These are phyloP conservation scores for Epizoanthus rinbou DNA, from an alignment of 92 coral and sea anemone genomes.

Conservation along the genomic window DNA sequence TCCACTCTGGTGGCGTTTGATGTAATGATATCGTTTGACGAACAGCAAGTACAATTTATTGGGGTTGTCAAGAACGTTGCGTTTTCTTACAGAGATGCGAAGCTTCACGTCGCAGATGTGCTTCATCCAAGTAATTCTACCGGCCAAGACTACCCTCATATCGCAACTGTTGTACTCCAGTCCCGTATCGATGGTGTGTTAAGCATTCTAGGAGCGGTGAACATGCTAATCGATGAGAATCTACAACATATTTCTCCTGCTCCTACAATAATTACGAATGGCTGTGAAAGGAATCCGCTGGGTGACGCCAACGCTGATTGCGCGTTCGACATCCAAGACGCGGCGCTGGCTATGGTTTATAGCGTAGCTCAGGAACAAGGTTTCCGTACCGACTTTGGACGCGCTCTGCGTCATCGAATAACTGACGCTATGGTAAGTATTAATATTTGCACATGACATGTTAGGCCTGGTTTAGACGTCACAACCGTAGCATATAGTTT, in stretches of 20 bases:
- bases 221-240: slow-evolving; percentile 48
- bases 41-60: slow-evolving; percentile 35
- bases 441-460: no score
- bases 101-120: slow-evolving; percentile 57
- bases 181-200: slow-evolving; percentile 19
- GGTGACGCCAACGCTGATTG: slow-evolving; percentile 68
- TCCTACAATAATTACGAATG: not conserved
- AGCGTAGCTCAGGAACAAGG: slow-evolving; percentile 43
- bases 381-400: slow-evolving; percentile 34
- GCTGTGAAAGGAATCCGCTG: slow-evolving; percentile 32
- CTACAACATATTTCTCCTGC: slow-evolving; percentile 35
- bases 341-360: slow-evolving; percentile 63
- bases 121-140: slow-evolving; percentile 26
- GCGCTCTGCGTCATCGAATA: slow-evolving; percentile 13
- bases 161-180: slow-evolving; percentile 58
- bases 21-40: slow-evolving; percentile 48
- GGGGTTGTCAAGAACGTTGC: slow-evolving; percentile 42
- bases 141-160: slow-evolving; percentile 1
- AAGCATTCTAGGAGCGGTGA: slow-evolving; percentile 43
- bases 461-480: no score
- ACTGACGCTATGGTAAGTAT: slow-evolving; percentile 53
- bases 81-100: slow-evolving; percentile 43
- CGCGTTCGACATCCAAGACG: slow-evolving; percentile 62
- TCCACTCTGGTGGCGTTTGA: slow-evolving; percentile 63
- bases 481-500: no score